A percentile compares a stretch with the other conserved stretches of the same genome.
phyloP scores from a whole-genome alignment of 2,113 vertebrate genomes.

The Mohoua ochrocephala region DNA sequence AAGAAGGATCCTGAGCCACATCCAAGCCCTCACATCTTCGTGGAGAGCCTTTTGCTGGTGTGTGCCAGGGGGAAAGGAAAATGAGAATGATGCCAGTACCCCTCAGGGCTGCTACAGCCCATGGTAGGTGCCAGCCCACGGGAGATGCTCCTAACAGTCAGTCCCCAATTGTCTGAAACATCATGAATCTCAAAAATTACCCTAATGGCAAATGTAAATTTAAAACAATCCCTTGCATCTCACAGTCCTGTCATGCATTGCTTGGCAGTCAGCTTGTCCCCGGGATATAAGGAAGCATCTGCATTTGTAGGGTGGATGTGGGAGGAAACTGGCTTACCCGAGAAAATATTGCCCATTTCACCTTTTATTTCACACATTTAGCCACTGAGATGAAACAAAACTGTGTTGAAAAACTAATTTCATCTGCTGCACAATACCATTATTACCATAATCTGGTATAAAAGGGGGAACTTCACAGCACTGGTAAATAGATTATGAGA shows the following conservation, averaged over 20 bases:
- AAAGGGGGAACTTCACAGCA: slow-evolving; percentile 41
- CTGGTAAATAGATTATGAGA: slow-evolving; percentile 48
- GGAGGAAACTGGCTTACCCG: background rate
- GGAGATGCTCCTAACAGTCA: background rate
- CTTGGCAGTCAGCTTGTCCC: background rate
- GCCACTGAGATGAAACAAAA: slow-evolving; percentile 48
- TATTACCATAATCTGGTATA: slow-evolving; percentile 43
- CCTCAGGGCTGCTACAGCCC: background rate
- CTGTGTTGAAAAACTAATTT: slow-evolving; percentile 44
- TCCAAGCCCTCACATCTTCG: background rate
- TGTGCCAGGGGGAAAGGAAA: background rate
- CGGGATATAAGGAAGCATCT: background rate
- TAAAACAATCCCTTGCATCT: background rate
- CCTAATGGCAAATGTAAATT: background rate
- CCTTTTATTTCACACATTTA: slow-evolving; percentile 45
- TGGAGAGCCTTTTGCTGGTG: background rate
- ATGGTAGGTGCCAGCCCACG: rapidly evolving
- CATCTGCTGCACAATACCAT: slow-evolving; percentile 22
- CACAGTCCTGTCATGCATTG: background rate
- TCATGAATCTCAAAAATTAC: background rate
- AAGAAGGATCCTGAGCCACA: background rate
- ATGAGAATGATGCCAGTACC: background rate
- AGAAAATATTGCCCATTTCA: slow-evolving; percentile 31
- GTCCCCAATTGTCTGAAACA: background rate
- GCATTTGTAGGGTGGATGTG: background rate